A percentile compares a stretch with the other conserved stretches of the same genome.
phyloP scores from a whole-genome alignment of 2,797 vertebrate genomes.

The Clarias platycephalus region DNA sequence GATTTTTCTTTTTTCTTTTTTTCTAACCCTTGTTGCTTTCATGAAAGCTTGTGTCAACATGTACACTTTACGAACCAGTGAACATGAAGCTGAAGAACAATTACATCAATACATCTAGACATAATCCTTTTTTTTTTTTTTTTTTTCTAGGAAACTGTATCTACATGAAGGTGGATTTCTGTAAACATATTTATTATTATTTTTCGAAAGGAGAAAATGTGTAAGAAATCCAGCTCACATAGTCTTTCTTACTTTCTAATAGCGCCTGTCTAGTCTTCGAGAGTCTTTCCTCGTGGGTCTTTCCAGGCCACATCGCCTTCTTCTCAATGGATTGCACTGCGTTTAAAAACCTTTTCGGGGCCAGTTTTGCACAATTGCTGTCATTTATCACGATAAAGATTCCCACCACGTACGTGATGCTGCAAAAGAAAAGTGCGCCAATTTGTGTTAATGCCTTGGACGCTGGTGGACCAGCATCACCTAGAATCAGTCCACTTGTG shows the following conservation, averaged over 20 bases:
- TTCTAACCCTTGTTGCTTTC: not conserved
- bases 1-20: not conserved
- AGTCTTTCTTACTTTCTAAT: not conserved
- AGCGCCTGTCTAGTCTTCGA: not conserved
- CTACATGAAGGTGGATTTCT: not conserved
- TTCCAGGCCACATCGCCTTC: not conserved
- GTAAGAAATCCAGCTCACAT: not conserved
- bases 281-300: not conserved
- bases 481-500: not conserved
- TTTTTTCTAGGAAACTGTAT: not conserved
- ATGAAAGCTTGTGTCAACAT: not conserved
- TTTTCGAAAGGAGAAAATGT: not conserved
- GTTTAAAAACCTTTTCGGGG: not conserved
- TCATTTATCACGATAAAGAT: conserved; percentile 11
- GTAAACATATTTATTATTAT: not conserved
- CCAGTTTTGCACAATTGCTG: conserved; percentile 12
- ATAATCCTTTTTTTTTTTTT: not conserved
- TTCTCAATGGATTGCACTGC: conserved; percentile 8
- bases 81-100: not conserved
- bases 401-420: not conserved
- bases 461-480: not conserved
- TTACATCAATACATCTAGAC: conserved; percentile 2
- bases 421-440: not conserved
- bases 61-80: not conserved
- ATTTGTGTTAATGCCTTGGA: conserved; percentile 2